These are phyloP conservation scores for Cepaea hortensis DNA, from an alignment of 2,888 invertebrate genomes.

Conservation along the genomic window DNA sequence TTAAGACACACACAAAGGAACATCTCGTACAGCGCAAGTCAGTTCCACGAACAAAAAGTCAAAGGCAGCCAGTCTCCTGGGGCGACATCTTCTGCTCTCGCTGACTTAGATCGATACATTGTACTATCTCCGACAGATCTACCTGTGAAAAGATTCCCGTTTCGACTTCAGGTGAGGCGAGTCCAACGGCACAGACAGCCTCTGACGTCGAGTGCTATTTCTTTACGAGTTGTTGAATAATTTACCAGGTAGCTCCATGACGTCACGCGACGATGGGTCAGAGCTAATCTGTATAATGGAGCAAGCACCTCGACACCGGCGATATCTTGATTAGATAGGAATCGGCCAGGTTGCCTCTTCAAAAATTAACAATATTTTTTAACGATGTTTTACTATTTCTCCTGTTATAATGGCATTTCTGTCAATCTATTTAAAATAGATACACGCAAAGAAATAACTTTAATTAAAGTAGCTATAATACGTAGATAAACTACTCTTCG, in stretches of 20 bases:
- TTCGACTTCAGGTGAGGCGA: slow-evolving; percentile 11
- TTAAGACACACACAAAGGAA: too few species aligned
- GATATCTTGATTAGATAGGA: background rate
- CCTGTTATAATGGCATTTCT: background rate
- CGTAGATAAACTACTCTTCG: background rate
- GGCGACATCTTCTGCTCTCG: too few species aligned
- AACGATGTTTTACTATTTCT: background rate
- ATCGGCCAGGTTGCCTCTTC: background rate
- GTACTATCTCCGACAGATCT: background rate
- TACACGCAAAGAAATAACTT: too few species aligned
- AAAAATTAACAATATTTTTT: background rate
- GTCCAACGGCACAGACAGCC: background rate
- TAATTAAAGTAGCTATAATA: too few species aligned
- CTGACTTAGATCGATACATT: background rate
- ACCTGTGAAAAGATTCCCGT: background rate
- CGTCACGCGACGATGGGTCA: slow-evolving; percentile 15
- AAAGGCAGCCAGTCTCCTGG: too few species aligned
- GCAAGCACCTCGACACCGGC: background rate
- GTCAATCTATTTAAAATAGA: too few species aligned
- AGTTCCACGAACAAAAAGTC: too few species aligned
- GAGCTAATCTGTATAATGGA: slow-evolving; percentile 39
- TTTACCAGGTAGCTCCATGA: slow-evolving; percentile 2
- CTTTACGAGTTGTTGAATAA: slow-evolving; percentile 22
- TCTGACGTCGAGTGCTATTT: slow-evolving; percentile 26
- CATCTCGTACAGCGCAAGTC: too few species aligned